Percentiles rank a stretch among this genome's conserved stretches.
Evolutionary conservation across 2,888 invertebrate genomes (phyloP).

Genomic region (Pristionchus arcanus): DNA sequence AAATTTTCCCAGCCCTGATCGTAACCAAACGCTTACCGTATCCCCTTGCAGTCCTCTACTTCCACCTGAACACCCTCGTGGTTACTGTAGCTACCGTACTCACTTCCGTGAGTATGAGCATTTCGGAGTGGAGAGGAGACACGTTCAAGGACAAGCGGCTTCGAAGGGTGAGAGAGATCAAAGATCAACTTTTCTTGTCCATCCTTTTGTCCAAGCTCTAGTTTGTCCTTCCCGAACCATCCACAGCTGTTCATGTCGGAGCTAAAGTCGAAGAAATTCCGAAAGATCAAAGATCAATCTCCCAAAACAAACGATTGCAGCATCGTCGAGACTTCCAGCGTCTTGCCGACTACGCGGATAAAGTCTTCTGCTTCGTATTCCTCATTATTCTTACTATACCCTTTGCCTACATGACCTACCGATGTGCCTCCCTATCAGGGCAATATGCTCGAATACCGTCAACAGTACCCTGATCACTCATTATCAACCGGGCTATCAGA

Average conservation of each 20-base stretch:
- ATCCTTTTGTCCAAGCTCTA: too few relatives aligned
- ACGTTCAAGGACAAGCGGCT: background rate
- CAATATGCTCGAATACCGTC: background rate
- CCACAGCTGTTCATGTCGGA: too few relatives aligned
- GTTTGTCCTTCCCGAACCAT: too few relatives aligned
- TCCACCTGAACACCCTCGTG: constrained; percentile 72
- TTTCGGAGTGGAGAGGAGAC: constrained; percentile 58
- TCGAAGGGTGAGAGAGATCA: background rate
- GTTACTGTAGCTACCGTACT: constrained; percentile 71
- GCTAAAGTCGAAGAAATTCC: too few relatives aligned
- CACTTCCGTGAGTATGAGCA: constrained; percentile 71
- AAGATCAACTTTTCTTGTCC: background rate
- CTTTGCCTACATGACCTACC: constrained; percentile 42
- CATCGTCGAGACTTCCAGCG: background rate
- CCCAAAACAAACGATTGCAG: constrained; percentile 10
- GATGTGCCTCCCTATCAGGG: constrained; percentile 35
- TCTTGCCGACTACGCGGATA: constrained; percentile 33
- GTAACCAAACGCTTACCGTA: background rate
- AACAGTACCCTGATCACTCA: background rate
- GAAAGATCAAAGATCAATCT: background rate
- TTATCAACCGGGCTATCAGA: background rate
- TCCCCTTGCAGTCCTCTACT: constrained; percentile 69
- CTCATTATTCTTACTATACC: constrained; percentile 44
- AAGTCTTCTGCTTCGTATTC: constrained; percentile 29
- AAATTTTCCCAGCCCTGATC: too few relatives aligned